Evolutionary conservation across 2,888 invertebrate species (phyloP).

Genomic region (Mythimna albipuncta): DNA sequence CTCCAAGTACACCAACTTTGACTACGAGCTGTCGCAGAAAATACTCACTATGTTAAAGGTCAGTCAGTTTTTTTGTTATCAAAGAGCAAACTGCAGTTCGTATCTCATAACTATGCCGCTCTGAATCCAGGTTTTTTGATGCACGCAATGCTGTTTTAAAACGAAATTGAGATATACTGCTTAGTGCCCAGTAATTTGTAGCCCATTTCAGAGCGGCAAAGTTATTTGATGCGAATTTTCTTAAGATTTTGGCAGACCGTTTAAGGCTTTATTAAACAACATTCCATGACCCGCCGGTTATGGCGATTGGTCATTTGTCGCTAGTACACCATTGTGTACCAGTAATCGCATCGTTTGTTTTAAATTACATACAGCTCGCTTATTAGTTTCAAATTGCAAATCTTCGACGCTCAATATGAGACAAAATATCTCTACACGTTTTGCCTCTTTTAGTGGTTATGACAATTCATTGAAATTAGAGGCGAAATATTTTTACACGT

Average conservation of each 20-base stretch:
- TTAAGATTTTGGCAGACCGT: no score
- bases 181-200: not conserved
- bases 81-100: no score
- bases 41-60: slow-evolving; percentile 99
- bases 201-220: not conserved
- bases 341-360: not conserved
- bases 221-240: not conserved
- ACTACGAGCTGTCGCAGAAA: slow-evolving; percentile 99
- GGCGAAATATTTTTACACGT: no score
- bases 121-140: no score
- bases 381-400: no score
- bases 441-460: no score
- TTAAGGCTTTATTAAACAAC: no score
- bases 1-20: slow-evolving; percentile 99
- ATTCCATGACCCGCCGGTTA: no score
- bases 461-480: no score
- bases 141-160: not conserved
- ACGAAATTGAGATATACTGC: not conserved
- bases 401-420: not conserved
- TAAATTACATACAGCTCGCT: not conserved
- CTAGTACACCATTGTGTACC: no score
- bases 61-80: slow-evolving; percentile 74
- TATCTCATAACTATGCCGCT: no score
- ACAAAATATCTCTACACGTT: not conserved
- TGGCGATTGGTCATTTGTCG: not conserved